Conservation (phyloP, 2,113 vertebrate species). For the Protomyctophum bolini region DNA sequence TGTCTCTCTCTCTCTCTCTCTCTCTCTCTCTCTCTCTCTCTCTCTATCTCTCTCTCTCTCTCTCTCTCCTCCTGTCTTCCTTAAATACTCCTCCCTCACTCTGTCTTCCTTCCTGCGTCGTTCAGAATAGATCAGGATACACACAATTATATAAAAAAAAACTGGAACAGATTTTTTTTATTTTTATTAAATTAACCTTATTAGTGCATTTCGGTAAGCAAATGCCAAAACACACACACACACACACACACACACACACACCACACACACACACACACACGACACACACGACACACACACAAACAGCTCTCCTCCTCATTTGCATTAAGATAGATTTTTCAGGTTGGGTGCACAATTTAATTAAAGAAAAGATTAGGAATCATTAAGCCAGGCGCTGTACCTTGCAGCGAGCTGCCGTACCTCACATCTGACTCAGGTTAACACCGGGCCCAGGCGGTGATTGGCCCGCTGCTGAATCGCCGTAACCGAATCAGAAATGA, state of each 20-base stretch:
- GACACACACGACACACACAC: too few species aligned
- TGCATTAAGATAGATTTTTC: constrained; percentile 99
- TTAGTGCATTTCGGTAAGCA: constrained; percentile 99
- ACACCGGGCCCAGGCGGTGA: constrained; percentile 97
- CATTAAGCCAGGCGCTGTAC: constrained; percentile 99
- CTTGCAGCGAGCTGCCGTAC: constrained; percentile 97
- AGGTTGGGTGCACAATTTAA: constrained; percentile 99
- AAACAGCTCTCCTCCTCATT: constrained; percentile 84
- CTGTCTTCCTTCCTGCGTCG: constrained; percentile 14
- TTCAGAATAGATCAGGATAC: constrained; percentile 91
- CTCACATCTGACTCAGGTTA: constrained; percentile 99
- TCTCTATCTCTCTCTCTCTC: not conserved
- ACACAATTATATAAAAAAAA: constrained; percentile 99
- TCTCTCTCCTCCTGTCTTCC: constrained; percentile 22
- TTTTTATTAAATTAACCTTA: constrained; percentile 99
- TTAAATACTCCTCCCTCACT: constrained; percentile 18
- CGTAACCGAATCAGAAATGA: constrained; percentile 98
- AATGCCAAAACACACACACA: constrained; percentile 87
- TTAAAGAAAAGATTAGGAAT: constrained; percentile 99
- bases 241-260: too few species aligned
- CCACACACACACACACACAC: too few species aligned
- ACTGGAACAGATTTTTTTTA: constrained; percentile 89
- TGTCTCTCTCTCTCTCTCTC: constrained; percentile 15
- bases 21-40: constrained; percentile 23
- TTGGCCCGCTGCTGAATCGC: constrained; percentile 99